phyloP scores from a whole-genome alignment of 1,140 invertebrate genomes.

The Olivierus martensii region DNA sequence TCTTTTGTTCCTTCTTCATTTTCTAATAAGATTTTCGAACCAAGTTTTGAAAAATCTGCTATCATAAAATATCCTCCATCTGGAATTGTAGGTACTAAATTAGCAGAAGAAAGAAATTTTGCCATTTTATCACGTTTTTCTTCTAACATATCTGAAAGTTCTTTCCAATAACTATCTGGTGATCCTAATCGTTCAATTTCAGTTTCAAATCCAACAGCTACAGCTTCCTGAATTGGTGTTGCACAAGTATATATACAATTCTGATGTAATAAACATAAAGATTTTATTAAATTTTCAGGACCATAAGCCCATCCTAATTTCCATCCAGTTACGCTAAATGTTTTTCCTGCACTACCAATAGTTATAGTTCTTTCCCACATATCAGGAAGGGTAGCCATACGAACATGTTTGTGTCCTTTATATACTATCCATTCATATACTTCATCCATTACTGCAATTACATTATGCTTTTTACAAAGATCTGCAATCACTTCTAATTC shows the following conservation, averaged over 20 bases:
- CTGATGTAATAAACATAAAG: conserved; percentile 80
- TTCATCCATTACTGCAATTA: conserved; percentile 85
- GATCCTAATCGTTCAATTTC: conserved; percentile 55
- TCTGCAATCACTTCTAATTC: conserved; percentile 58
- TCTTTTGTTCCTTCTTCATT: conserved; percentile 44
- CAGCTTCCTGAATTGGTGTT: conserved; percentile 79
- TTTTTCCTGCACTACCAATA: conserved; percentile 93
- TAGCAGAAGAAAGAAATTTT: conserved; percentile 43
- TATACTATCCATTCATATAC: conserved; percentile 98
- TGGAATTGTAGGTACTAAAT: conserved; percentile 81
- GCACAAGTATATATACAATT: conserved; percentile 82
- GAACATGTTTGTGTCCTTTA: conserved; percentile 66
- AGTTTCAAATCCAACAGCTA: conserved; percentile 74
- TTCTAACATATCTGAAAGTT: conserved; percentile 57
- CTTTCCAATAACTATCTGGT: conserved; percentile 73
- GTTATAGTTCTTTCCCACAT: conserved; percentile 99
- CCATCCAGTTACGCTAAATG: conserved; percentile 95
- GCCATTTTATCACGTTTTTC: conserved; percentile 76
- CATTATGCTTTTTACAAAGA: conserved; percentile 84
- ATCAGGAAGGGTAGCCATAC: conserved; percentile 81
- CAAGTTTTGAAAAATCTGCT: conserved; percentile 72
- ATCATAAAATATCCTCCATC: conserved; percentile 96
- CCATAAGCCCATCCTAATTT: conserved; percentile 92
- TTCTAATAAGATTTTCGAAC: conserved; percentile 27
- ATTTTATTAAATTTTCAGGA: conserved; percentile 57